Percentiles rank a stretch among this genome's conserved stretches.
Conservation (phyloP, 2,888 invertebrate genomes). For the Pseudococcus longispinus region DNA sequence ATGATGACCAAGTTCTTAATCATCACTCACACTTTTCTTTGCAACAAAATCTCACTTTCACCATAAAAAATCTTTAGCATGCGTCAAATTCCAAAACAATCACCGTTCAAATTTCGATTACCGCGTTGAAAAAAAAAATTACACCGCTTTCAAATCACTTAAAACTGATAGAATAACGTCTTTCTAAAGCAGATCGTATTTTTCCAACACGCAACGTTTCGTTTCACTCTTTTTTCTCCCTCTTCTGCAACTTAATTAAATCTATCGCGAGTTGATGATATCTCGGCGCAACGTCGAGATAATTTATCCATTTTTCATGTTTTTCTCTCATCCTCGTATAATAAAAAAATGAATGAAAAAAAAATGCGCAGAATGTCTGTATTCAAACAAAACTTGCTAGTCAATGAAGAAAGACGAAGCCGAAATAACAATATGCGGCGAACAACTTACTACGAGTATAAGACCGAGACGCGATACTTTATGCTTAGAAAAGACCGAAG, state of each 20-base stretch:
- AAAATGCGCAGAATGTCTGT: background rate
- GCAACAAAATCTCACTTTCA: too few species aligned
- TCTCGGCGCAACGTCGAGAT: background rate
- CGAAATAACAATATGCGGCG: background rate
- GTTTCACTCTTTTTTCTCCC: too few species aligned
- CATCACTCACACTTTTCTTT: too few species aligned
- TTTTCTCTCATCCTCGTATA: background rate
- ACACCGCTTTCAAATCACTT: too few species aligned
- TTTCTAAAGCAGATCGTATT: too few species aligned
- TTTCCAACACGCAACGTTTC: too few species aligned
- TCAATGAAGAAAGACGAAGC: background rate
- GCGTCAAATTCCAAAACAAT: too few species aligned
- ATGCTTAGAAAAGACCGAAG: background rate
- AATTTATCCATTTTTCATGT: slow-evolving; percentile 28
- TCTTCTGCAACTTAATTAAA: slow-evolving; percentile 3
- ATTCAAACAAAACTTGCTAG: background rate
- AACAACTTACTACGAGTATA: background rate
- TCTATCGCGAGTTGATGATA: slow-evolving; percentile 16
- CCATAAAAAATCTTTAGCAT: too few species aligned
- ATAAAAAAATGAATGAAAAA: background rate
- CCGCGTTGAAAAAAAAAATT: too few species aligned
- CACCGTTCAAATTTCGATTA: too few species aligned
- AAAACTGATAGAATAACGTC: too few species aligned
- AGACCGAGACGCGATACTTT: background rate
- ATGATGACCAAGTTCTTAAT: too few species aligned